Percentiles rank a stretch among this genome's conserved stretches.
These are phyloP conservation scores for Caenorhabditis parvicauda DNA, from an alignment of 2,888 invertebrate species.

Conservation along the genomic window DNA sequence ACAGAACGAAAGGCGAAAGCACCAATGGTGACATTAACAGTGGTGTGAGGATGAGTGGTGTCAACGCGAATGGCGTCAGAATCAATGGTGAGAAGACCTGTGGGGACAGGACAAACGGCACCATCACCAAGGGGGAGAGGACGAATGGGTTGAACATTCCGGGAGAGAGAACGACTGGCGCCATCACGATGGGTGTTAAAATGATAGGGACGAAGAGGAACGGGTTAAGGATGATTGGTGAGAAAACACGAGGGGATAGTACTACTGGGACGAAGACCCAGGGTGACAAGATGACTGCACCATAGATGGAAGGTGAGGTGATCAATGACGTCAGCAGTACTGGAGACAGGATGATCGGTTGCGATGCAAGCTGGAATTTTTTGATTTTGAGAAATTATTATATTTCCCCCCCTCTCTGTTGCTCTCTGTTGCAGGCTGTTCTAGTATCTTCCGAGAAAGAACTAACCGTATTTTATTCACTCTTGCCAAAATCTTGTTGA, in stretches of 20 bases:
- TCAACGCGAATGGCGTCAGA: conserved; percentile 36
- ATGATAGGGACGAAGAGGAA: conserved; percentile 43
- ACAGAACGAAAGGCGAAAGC: conserved; percentile 42
- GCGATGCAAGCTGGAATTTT: conserved; percentile 18
- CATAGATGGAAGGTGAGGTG: conserved; percentile 26
- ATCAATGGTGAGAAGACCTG: conserved; percentile 45
- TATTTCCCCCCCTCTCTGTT: too few relatives aligned
- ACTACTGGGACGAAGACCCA: conserved; percentile 43
- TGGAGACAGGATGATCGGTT: conserved; percentile 24
- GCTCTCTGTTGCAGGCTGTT: too few relatives aligned
- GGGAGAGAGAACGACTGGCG: conserved; percentile 41
- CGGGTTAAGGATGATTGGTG: conserved; percentile 27
- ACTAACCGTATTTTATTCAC: too few relatives aligned
- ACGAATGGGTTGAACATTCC: conserved; percentile 36
- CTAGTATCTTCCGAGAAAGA: too few relatives aligned
- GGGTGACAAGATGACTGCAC: conserved; percentile 34
- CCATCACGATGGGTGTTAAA: conserved; percentile 35
- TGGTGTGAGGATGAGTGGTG: conserved; percentile 32
- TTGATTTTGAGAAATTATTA: too few relatives aligned
- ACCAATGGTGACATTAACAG: conserved; percentile 36
- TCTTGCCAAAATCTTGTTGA: too few relatives aligned
- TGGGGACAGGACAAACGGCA: conserved; percentile 47
- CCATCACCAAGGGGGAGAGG: conserved; percentile 33
- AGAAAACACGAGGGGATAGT: conserved; percentile 19
- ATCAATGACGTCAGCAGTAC: conserved; percentile 24